Conservation (phyloP, 2,888 invertebrate genomes). For the Criorhina ranunculi region DNA sequence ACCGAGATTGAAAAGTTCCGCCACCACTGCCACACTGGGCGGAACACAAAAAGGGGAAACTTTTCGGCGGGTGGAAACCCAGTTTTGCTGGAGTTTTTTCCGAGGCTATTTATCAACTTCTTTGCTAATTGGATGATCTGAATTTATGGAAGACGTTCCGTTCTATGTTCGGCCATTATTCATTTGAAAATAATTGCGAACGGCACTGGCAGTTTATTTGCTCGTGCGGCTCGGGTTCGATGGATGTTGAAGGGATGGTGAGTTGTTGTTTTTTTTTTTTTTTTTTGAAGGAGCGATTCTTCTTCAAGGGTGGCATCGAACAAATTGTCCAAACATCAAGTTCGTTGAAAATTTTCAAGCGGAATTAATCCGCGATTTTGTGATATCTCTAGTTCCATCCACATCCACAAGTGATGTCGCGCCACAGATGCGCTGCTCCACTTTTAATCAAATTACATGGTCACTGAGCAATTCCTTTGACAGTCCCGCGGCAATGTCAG, state of each 20-base stretch:
- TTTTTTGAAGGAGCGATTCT: no score
- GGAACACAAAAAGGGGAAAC: constrained; percentile 35
- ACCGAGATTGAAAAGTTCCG: constrained; percentile 66
- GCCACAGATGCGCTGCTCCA: constrained; percentile 46
- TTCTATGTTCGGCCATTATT: constrained; percentile 74
- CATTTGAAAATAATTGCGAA: constrained; percentile 75
- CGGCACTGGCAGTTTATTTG: constrained; percentile 62
- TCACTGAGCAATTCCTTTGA: constrained; percentile 70
- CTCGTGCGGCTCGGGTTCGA: neutral
- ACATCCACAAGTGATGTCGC: neutral
- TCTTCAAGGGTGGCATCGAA: constrained; percentile 65
- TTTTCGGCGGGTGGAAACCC: constrained; percentile 55
- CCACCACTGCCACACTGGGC: constrained; percentile 22
- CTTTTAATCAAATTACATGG: constrained; percentile 73
- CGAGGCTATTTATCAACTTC: constrained; percentile 78
- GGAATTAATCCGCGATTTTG: constrained; percentile 70
- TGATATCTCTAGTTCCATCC: constrained; percentile 38
- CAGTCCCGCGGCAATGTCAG: constrained; percentile 49
- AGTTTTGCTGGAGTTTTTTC: constrained; percentile 53
- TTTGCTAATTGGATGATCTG: constrained; percentile 78
- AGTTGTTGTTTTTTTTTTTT: neutral
- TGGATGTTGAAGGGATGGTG: neutral
- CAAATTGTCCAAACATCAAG: constrained; percentile 68
- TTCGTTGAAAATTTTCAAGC: constrained; percentile 70
- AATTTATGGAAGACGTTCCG: constrained; percentile 78